Conservation (phyloP, 2,797 vertebrate species). For the Typhlichthys subterraneus region DNA sequence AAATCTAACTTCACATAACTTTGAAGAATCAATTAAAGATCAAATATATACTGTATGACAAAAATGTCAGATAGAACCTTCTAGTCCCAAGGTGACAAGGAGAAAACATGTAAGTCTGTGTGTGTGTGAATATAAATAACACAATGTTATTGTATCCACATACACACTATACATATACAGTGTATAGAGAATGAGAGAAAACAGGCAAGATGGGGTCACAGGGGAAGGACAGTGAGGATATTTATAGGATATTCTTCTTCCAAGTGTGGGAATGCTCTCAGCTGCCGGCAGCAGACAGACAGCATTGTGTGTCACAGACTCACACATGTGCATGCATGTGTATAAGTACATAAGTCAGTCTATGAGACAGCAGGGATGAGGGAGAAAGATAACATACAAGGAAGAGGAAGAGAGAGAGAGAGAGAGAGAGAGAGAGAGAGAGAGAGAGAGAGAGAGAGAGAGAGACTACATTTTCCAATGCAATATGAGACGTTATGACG, state of each 20-base stretch:
- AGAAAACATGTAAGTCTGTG: background rate
- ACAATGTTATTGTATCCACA: too few relatives aligned
- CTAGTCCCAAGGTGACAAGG: too few relatives aligned
- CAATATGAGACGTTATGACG: conserved; percentile 29
- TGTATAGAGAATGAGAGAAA: conserved; percentile 3
- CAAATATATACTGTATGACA: too few relatives aligned
- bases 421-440: too few relatives aligned
- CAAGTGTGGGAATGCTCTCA: conserved; percentile 65
- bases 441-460: conserved; percentile 19
- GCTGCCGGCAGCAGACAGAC: conserved; percentile 63
- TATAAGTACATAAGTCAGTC: conserved; percentile 2
- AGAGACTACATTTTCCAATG: conserved; percentile 5
- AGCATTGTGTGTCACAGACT: conserved; percentile 59
- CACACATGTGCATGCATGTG: conserved; percentile 1
- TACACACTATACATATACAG: background rate
- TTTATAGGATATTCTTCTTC: conserved; percentile 74
- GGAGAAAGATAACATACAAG: background rate
- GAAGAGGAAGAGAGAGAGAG: too few relatives aligned
- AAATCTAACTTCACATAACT: too few relatives aligned
- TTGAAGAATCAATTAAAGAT: too few relatives aligned
- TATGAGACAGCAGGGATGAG: background rate
- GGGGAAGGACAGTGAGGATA: conserved; percentile 46
- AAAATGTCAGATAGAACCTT: too few relatives aligned
- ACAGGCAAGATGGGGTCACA: conserved; percentile 1
- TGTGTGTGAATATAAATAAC: background rate